Evolutionary conservation across 2,888 invertebrate genomes (phyloP), one percentile per base, ranked within the genome.

Genomic region (Halictus ligatus): DNA sequence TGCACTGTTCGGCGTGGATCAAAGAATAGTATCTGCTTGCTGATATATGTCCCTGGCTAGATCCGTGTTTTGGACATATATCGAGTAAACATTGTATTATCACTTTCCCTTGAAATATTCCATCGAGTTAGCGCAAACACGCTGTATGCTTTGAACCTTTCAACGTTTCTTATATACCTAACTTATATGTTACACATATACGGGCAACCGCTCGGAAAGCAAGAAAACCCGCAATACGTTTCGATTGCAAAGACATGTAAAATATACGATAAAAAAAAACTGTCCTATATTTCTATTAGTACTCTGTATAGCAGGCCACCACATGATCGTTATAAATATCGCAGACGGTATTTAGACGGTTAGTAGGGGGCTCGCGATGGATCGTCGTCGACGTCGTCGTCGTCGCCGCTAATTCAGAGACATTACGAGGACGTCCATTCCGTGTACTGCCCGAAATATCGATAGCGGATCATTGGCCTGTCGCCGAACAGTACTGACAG

Each of bases 391-490:
- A n/a, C 72, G 71, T 43, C 69, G n/a, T 43, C 43, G 48, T 18
- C 21, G 60, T 21, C 54, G 71, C 40, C 43, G 43, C 73, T 79
- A 73, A 73, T 73, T 79, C 60, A 48, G 35, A n/a, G 35, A 46
- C 46, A 58, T 60, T 60, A 78, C 72, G 46, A 78, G 58, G 46
- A 29, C 21, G 46, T 72, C 72, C 46, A n/a, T 72, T 46, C 72
- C 72, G 72, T 10, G 46, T 25, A 15, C 25, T 6, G 72, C 43
- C 72, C 72, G 72, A 80, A 83, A 80, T 80, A 80, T 80, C 80
- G 76, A 80, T 74, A 73, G 76, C 46, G 73, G 72, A 80, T 80
- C 69, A 48, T n/a, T 29, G 29, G 29, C 46, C 40, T 50, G 84
- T 29, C 69, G 72, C 60, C 50, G 48, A 40, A 21, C 43, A 12